These are phyloP conservation scores for Malurus alboscapulatus DNA, from an alignment of 2,113 vertebrate genomes.

Conservation along the genomic window DNA sequence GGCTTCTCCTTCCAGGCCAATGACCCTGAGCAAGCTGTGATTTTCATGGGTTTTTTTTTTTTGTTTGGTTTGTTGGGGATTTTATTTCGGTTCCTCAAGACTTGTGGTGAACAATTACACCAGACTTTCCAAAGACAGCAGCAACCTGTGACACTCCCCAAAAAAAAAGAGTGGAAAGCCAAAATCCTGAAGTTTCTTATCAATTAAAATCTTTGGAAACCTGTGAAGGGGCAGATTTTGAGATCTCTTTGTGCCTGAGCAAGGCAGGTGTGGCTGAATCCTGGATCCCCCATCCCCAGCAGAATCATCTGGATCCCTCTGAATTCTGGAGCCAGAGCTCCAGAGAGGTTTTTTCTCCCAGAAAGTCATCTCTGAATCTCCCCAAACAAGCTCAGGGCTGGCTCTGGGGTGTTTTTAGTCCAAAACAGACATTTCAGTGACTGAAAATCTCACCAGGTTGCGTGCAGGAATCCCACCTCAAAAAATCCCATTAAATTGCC, in stretches of 20 bases:
- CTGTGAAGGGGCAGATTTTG: fast-evolving
- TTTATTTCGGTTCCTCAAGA: not conserved
- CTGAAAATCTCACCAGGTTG: not conserved
- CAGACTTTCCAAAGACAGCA: not conserved
- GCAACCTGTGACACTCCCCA: not conserved
- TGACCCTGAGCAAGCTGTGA: not conserved
- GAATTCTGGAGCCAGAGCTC: not conserved
- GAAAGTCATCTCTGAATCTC: not conserved
- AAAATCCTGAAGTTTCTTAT: not conserved
- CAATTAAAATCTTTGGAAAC: not conserved
- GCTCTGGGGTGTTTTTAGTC: not conserved
- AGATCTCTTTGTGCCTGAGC: not conserved
- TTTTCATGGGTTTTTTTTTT: not conserved
- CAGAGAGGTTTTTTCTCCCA: not conserved
- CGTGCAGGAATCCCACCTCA: not conserved
- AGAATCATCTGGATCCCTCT: not conserved
- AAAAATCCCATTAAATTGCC: not conserved
- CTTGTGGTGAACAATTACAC: too few relatives aligned
- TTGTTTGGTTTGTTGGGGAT: not conserved
- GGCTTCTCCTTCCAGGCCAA: not conserved
- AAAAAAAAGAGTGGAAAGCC: not conserved
- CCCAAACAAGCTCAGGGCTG: not conserved
- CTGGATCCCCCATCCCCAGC: not conserved
- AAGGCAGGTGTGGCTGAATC: not conserved
- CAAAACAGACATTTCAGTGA: not conserved